Evolutionary conservation across 1,140 invertebrate genomes (phyloP), one percentile per base, ranked within the genome.

Genomic region (Periplaneta americana): DNA sequence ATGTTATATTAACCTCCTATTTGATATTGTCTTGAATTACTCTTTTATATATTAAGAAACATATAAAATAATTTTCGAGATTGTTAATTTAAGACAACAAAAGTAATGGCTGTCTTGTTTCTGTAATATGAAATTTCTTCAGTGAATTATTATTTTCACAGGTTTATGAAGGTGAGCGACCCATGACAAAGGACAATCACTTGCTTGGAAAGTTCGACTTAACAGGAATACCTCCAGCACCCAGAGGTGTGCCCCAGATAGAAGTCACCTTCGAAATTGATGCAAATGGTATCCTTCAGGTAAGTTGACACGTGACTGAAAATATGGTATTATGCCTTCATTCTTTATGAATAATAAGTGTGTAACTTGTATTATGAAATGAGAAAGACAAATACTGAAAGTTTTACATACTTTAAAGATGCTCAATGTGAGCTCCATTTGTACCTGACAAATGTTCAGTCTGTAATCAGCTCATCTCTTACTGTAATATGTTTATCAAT

Each of bases 171-270:
- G 98, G 98, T 86, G 98, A 99, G 90, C 94, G 98, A 87, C 97
- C 98, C 35, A 99, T 99, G 98, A 99, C 98, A 82, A 99, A 99
- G 89, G 98, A 99, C 87, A 99, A 99, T 88, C 98, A 99, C 90
- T 90, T 98, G 79, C 91, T 99, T 36, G 98, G 98, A 82, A 99
- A 99, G 89, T 99, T 99, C 88, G 98, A 99, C 88, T 89, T 99
- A 34, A 99, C 98, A 83, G 98, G 98, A 78, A 98, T 99, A 84
- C 98, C 98, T 83, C 98, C 98, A 57, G 98, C 98, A 75, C 98
- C 98, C 6, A 92, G 98, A 87, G 98, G 98, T 82, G 97, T 99
- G 74, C 98, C 98, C n/a, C 98, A 99, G 89, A 99, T 99, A 87
- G 97, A 99, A 89, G 98, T 99, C 3, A 99, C 98, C 0, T 99